A percentile compares a stretch with the other conserved stretches of the same genome.
phyloP scores from a whole-genome alignment of 2,888 invertebrate species.

The Ophraella communa region DNA sequence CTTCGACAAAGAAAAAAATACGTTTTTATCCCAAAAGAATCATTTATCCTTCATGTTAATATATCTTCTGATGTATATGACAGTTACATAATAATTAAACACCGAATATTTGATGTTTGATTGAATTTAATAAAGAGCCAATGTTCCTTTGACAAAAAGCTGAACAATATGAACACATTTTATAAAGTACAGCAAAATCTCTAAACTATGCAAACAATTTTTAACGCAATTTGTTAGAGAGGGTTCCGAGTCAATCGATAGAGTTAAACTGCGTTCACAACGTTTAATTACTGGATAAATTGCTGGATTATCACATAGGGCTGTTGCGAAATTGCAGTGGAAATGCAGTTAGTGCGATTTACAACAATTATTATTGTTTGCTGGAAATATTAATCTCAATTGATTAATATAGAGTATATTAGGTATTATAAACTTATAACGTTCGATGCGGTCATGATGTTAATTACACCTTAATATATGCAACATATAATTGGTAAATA shows the following conservation, averaged over 20 bases:
- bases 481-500: too few relatives aligned
- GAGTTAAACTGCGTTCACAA: constrained; percentile 58
- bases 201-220: constrained; percentile 1
- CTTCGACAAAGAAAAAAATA: too few relatives aligned
- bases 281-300: constrained; percentile 74
- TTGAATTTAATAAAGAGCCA: neutral
- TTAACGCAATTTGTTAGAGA: neutral
- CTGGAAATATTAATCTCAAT: constrained; percentile 30
- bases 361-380: constrained; percentile 36
- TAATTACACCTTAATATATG: neutral
- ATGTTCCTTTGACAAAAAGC: neutral
- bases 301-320: constrained; percentile 40
- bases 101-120: too few relatives aligned
- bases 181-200: neutral
- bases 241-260: constrained; percentile 41
- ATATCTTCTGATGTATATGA: too few relatives aligned
- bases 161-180: neutral
- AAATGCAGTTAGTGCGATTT: constrained; percentile 34
- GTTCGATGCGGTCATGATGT: neutral
- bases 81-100: too few relatives aligned
- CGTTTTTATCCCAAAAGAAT: too few relatives aligned
- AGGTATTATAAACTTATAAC: constrained; percentile 1
- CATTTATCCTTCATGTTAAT: too few relatives aligned
- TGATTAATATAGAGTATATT: constrained; percentile 24
- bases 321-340: constrained; percentile 34